Evolutionary conservation across 2,888 invertebrate species (phyloP), one percentile per base, ranked within the genome.

Genomic region (Brachypalpus laphriformis): DNA sequence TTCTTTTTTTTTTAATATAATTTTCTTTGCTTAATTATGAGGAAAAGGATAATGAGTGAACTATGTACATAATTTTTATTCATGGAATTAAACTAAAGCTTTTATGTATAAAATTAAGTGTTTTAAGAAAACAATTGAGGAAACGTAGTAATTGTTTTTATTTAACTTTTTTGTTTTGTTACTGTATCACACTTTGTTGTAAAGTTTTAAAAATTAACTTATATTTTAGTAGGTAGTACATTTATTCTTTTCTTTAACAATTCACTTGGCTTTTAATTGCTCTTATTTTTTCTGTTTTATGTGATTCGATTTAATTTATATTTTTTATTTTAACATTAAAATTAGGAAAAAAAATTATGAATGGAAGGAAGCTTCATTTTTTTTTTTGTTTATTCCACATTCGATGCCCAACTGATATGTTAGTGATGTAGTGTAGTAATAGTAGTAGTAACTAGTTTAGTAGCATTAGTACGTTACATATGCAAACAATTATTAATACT

Each of bases 321-420:
- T 40, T 57, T 59, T 18, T 59, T 3, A 5, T 61, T 14, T 28
- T 1, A 51, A 49, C n/a, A 51, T 61, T 8, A 20, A 68, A 77
- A 74, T 22, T 31, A 54, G 22, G 4, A 61, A 31, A 59, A 59
- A 37, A 45, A 81, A 11, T 63, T 14, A 20, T 28, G 34, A 49
- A 61, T 18, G 40, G 9, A 77, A 66, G 47, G 45, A 74, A 72
- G 74, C 59, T 72, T 80, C 3, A 49, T n/a, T 51, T 47, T 3
- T 1, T 18, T 18, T 14, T 57, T 42, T 45, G 18, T 28, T 31
- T 40, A 49, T 80, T 75, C 65, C 81, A 76, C 65, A 66, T 75
- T 85, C 81, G 85, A 81, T 85, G 85, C 81, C 85, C 81, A 81
- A 80, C 85, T 85, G 85, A 85, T 85, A 85, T 85, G 85, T 85